Evolutionary conservation across 2,113 vertebrate species (phyloP), one percentile per base, ranked within the genome.

Genomic region (Burhinus bistriatus): DNA sequence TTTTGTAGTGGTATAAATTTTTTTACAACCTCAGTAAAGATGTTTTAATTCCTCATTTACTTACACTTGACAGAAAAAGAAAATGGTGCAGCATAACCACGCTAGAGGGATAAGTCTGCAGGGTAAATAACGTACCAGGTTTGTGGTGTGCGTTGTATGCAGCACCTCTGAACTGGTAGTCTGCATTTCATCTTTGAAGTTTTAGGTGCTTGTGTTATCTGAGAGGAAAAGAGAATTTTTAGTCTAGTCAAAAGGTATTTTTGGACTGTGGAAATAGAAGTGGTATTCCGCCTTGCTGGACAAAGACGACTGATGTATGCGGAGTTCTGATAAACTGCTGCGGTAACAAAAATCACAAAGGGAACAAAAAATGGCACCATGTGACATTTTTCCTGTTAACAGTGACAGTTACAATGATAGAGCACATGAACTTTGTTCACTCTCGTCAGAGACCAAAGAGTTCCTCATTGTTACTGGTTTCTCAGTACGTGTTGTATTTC

Each of bases 281-380:
- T 51, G 55, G 15, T 57, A 59, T 72, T 94, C 64, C 21, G 27
- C 29, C 77, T 94, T 8, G 9, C 59, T 57, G 23, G 44, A 85
- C 58, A 90, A 71, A 91, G 47, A 70, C 66, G 22, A 14, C 29
- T 58, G 38, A 62, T 87, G 40, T 59, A 75, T 92, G 66, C 77
- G 51, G 82, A 78, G 70, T 70, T 94, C 66, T 93, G 75, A 91
- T 93, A 79, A 96, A 91, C 42, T 85, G 38, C 51, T 87, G 42
- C 49, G 83, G 25, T 51, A 68, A 94, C 34, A 89, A 70, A 93
- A 80, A 87, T 89, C 83, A 81, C 57, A 86, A 71, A 91, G 42
- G 52, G 68, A 93, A 69, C 65, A 88, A 86, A 93, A 91, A 92
- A 72, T 44, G 47, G 38, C 54, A 45, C 54, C 6, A 5, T 51